Conservation (phyloP, 1,140 invertebrate genomes). For the Andricus grossulariae region DNA sequence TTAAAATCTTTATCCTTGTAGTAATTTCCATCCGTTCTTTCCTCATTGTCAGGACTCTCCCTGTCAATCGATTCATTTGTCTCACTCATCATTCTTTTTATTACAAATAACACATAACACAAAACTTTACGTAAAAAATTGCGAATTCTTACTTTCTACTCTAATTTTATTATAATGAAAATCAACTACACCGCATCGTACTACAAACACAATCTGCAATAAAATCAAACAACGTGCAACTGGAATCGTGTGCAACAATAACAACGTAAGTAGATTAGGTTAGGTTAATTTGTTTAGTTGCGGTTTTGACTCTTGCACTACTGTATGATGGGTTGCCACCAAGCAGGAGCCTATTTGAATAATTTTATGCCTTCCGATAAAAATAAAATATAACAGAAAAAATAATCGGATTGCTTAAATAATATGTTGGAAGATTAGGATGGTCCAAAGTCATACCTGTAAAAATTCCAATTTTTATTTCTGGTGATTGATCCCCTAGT, state of each 20-base stretch:
- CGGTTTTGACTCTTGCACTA: not conserved
- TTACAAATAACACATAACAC: not conserved
- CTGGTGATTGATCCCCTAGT: too few species aligned
- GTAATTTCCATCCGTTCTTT: slow-evolving; percentile 38
- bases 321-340: not conserved
- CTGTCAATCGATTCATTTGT: slow-evolving; percentile 48
- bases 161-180: not conserved
- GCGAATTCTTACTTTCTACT: not conserved
- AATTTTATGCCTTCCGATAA: not conserved
- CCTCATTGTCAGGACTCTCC: slow-evolving; percentile 42
- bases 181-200: not conserved
- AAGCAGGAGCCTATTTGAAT: not conserved
- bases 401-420: not conserved
- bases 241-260: not conserved
- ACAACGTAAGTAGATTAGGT: not conserved
- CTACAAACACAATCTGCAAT: not conserved
- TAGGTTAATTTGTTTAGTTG: not conserved
- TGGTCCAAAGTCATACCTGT: too few species aligned
- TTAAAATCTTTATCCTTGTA: slow-evolving; percentile 59
- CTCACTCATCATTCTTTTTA: slow-evolving; percentile 39
- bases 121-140: not conserved
- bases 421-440: too few species aligned
- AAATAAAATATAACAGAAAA: not conserved
- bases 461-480: too few species aligned
- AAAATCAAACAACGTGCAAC: not conserved